Evolutionary conservation across 2,888 invertebrate species (phyloP).

Genomic region (Zeuzera pyrina): DNA sequence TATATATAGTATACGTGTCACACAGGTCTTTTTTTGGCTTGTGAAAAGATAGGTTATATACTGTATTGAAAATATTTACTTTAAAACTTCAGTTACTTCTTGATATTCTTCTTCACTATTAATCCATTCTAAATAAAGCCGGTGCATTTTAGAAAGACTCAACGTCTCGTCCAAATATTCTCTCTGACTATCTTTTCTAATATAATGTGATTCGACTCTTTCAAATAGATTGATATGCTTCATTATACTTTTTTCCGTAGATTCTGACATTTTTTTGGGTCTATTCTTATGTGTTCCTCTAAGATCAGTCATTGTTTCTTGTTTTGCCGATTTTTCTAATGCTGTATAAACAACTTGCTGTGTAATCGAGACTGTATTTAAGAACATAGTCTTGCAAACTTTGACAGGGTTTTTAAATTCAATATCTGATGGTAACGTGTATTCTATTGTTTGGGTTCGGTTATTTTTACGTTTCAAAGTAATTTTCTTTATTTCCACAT

Average conservation of each 20-base stretch:
- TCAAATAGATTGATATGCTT: constrained; percentile 10
- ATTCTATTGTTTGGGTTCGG: constrained; percentile 11
- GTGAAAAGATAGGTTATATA: constrained; percentile 22
- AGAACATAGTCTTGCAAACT: constrained; percentile 10
- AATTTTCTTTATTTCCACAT: constrained; percentile 9
- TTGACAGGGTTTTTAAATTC: neutral
- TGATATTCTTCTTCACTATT: constrained; percentile 5
- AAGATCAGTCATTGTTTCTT: constrained; percentile 3
- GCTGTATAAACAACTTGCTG: constrained; percentile 8
- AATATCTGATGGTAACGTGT: constrained; percentile 6
- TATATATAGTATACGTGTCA: too few relatives aligned
- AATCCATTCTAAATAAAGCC: constrained; percentile 11
- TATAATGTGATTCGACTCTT: constrained; percentile 12
- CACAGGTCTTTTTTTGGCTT: constrained; percentile 21
- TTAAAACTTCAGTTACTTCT: constrained; percentile 8
- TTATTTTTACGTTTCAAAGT: constrained; percentile 9
- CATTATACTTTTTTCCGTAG: constrained; percentile 5
- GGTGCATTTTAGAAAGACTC: constrained; percentile 17
- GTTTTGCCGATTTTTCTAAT: constrained; percentile 6
- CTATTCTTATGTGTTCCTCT: constrained; percentile 11
- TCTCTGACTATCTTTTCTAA: constrained; percentile 5
- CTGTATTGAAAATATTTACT: constrained; percentile 18
- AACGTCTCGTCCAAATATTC: constrained; percentile 14
- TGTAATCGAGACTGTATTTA: constrained; percentile 11
- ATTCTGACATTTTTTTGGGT: constrained; percentile 5